Conservation (phyloP, 1,140 invertebrate species). For the Scaptomyza montana region DNA sequence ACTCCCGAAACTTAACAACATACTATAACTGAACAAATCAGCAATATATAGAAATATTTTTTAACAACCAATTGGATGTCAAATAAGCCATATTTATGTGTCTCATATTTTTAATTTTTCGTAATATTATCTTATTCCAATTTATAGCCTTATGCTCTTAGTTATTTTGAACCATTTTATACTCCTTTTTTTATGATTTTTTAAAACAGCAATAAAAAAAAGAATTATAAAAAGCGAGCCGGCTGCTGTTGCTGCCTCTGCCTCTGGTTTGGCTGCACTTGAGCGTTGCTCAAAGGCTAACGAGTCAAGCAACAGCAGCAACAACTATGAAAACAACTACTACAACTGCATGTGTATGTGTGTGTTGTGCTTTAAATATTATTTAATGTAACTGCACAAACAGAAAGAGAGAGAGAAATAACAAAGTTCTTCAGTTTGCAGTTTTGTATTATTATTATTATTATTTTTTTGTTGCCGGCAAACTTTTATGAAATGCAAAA, state of each 20-base stretch:
- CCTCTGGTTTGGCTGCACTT: slow-evolving; percentile 47
- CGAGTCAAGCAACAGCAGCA: slow-evolving; percentile 41
- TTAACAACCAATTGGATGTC: no score
- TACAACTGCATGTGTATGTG: slow-evolving; percentile 24
- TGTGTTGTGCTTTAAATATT: slow-evolving; percentile 63
- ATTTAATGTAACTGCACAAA: slow-evolving; percentile 63
- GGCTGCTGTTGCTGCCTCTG: slow-evolving; percentile 50
- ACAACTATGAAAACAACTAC: slow-evolving; percentile 25
- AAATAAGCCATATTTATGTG: no score
- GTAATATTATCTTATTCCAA: no score
- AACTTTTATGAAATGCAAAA: slow-evolving; percentile 54
- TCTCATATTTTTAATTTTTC: no score
- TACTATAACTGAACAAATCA: no score
- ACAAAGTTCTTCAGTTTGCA: slow-evolving; percentile 55
- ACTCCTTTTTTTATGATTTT: neutral
- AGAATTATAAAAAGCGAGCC: slow-evolving; percentile 52
- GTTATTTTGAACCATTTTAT: neutral
- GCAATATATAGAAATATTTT: no score
- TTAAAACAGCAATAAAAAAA: slow-evolving; percentile 37
- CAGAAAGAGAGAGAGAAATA: neutral
- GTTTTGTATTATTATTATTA: slow-evolving; percentile 44
- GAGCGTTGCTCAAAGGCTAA: slow-evolving; percentile 56
- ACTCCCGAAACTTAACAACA: no score
- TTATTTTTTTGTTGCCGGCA: slow-evolving; percentile 43
- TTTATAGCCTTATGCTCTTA: no score